Conservation (phyloP, 2,113 vertebrate genomes). For the Hyla sarda region DNA sequence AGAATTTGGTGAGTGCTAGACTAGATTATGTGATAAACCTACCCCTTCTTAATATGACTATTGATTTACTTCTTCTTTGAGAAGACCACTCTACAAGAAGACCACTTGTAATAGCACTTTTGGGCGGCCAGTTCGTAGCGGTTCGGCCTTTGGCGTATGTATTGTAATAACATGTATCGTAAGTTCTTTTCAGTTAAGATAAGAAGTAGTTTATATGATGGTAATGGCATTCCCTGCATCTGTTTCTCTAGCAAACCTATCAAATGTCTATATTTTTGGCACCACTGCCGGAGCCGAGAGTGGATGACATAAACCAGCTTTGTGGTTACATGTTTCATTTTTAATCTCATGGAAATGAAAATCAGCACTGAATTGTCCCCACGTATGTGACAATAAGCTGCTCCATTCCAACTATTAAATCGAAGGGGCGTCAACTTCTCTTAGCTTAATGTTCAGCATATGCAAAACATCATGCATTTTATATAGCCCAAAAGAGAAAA, state of each 20-base stretch:
- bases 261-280: constrained; percentile 90
- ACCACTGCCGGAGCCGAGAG: constrained; percentile 80
- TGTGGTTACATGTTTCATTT: constrained; percentile 87
- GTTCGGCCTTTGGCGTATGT: too few relatives aligned
- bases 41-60: too few relatives aligned
- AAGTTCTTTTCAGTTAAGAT: constrained; percentile 72
- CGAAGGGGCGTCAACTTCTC: constrained; percentile 72
- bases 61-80: background rate
- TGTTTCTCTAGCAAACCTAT: constrained; percentile 89
- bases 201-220: constrained; percentile 87
- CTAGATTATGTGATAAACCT: too few relatives aligned
- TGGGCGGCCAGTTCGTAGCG: too few relatives aligned
- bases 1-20: too few relatives aligned
- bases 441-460: constrained; percentile 74
- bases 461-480: constrained; percentile 70
- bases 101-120: background rate
- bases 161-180: background rate
- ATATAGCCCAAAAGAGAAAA: constrained; percentile 48
- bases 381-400: constrained; percentile 77
- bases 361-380: constrained; percentile 79
- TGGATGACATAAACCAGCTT: constrained; percentile 90
- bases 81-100: background rate
- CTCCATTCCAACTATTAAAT: constrained; percentile 73
- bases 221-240: constrained; percentile 86
- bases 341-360: constrained; percentile 85